These are phyloP conservation scores for Nomada ferruginata DNA, from an alignment of 2,888 invertebrate species.

Conservation along the genomic window DNA sequence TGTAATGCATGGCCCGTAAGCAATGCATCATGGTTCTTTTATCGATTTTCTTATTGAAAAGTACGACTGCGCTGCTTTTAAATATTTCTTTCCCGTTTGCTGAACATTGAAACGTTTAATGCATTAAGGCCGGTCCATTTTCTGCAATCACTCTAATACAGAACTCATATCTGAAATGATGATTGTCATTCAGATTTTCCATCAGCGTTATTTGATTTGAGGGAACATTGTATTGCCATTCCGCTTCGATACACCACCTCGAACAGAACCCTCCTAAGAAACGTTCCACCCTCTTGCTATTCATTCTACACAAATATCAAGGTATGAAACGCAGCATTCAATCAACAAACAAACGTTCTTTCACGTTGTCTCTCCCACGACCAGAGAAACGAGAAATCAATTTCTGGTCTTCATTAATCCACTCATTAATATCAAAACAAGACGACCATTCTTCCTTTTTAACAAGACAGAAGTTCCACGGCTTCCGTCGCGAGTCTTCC, in stretches of 20 bases:
- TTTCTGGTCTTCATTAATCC: slow-evolving; percentile 12
- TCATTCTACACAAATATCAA: background rate
- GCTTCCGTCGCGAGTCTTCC: background rate
- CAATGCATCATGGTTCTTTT: slow-evolving; percentile 18
- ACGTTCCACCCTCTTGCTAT: background rate
- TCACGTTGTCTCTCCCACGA: background rate
- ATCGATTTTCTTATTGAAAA: slow-evolving; percentile 16
- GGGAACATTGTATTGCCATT: too few species aligned
- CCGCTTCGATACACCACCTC: background rate
- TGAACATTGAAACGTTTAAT: too few species aligned
- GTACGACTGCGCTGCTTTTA: background rate
- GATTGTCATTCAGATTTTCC: too few species aligned
- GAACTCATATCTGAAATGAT: too few species aligned
- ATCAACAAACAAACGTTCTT: slow-evolving; percentile 6
- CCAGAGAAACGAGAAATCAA: background rate
- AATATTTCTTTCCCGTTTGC: background rate
- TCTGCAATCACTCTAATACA: too few species aligned
- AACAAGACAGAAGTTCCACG: background rate
- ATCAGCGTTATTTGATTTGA: too few species aligned
- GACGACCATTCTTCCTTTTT: background rate
- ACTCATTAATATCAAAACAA: slow-evolving; percentile 5
- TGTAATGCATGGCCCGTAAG: slow-evolving; percentile 15
- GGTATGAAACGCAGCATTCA: slow-evolving; percentile 1
- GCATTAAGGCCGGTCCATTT: too few species aligned
- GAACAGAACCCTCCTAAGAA: background rate